Evolutionary conservation across 1,140 invertebrate species (phyloP).

Genomic region (Stenopsyche tienmushanensis): DNA sequence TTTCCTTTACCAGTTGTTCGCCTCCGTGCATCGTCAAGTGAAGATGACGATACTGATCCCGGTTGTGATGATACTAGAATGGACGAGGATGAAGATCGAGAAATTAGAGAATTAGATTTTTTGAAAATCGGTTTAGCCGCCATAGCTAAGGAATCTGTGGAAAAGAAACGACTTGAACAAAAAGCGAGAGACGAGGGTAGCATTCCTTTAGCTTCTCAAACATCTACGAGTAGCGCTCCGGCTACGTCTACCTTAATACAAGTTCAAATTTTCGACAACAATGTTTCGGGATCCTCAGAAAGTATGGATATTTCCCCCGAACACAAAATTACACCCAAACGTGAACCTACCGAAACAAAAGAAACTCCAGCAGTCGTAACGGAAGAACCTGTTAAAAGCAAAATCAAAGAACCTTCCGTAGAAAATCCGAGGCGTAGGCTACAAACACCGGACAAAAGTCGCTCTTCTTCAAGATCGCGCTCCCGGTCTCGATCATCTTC

Average conservation of each 20-base stretch:
- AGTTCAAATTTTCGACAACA: conserved; percentile 17
- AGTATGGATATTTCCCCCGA: conserved; percentile 42
- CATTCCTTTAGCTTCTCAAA: conserved; percentile 9
- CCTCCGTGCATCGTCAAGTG: conserved; percentile 61
- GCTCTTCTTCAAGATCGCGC: conserved; percentile 53
- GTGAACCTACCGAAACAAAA: conserved; percentile 23
- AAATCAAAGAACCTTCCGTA: conserved; percentile 42
- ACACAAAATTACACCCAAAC: conserved; percentile 38
- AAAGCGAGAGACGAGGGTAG: conserved; percentile 36
- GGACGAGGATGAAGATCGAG: conserved; percentile 48
- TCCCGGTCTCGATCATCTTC: conserved; percentile 54
- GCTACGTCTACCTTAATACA: not conserved
- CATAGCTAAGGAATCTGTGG: conserved; percentile 52
- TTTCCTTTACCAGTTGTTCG: conserved; percentile 60
- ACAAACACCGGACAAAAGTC: conserved; percentile 44
- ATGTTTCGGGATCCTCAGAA: conserved; percentile 38
- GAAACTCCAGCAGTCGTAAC: conserved; percentile 42
- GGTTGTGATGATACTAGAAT: conserved; percentile 40
- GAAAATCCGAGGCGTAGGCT: conserved; percentile 31
- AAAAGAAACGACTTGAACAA: conserved; percentile 52
- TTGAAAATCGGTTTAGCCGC: conserved; percentile 64
- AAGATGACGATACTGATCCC: conserved; percentile 55
- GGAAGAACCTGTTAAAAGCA: conserved; percentile 20
- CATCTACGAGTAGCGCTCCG: not conserved
- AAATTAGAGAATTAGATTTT: conserved; percentile 63